A percentile compares a stretch with the other conserved stretches of the same genome.
Evolutionary conservation across 35 echinoderm and acorn worm genomes (phyloP).

Genomic region (Hemicentrotus pulcherrimus): DNA sequence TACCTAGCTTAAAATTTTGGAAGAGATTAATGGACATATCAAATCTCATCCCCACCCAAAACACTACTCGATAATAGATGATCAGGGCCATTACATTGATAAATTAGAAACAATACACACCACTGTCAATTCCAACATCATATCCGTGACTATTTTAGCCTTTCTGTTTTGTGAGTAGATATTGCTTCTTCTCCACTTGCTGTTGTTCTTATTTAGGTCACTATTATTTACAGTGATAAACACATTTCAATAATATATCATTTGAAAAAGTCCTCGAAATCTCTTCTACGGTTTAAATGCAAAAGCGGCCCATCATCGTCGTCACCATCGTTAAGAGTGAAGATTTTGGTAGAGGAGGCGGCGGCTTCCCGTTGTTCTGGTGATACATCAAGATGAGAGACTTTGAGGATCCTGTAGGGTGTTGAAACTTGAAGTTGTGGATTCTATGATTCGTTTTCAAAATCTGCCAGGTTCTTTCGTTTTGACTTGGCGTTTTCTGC

Average conservation of each 20-base stretch:
- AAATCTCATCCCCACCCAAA: neutral
- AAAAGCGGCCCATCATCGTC: neutral
- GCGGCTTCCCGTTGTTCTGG: neutral
- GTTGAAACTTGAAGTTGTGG: neutral
- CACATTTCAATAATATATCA: neutral
- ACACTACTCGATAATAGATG: neutral
- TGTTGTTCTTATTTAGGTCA: neutral
- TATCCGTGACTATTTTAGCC: neutral
- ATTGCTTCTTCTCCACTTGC: neutral
- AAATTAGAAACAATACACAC: neutral
- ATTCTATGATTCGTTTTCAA: neutral
- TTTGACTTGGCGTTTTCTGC: slow-evolving; percentile 30
- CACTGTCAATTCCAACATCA: neutral
- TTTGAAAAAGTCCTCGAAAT: neutral
- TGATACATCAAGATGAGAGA: neutral
- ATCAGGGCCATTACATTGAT: neutral
- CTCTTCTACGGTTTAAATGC: neutral
- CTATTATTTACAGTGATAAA: slow-evolving; percentile 20
- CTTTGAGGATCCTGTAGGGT: neutral
- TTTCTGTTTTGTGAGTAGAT: neutral
- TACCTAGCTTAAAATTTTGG: too few species aligned
- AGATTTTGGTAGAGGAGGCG: neutral
- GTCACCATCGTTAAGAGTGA: neutral
- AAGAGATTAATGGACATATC: neutral
- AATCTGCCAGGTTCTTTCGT: neutral